These are phyloP conservation scores for Muscicapa comitata DNA, from an alignment of 2,797 vertebrate genomes.

Conservation along the genomic window DNA sequence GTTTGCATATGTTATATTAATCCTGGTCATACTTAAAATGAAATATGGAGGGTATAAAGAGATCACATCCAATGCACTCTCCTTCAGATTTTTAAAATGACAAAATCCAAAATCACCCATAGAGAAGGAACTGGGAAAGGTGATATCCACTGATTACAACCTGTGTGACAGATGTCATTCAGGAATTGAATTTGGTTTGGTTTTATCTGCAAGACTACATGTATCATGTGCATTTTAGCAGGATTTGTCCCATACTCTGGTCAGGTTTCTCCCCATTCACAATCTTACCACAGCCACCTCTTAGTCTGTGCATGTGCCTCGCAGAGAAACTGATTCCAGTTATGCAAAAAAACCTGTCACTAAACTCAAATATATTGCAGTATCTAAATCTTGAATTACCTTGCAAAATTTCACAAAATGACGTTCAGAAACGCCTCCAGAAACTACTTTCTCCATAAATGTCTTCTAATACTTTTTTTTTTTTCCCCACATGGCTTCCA, in stretches of 20 bases:
- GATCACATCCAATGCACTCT: background rate
- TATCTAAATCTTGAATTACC: background rate
- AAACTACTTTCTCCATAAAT: background rate
- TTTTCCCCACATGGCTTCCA: accelerated
- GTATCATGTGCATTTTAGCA: background rate
- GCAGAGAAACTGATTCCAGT: background rate
- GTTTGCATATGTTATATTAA: slow-evolving; percentile 54
- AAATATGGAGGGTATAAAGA: slow-evolving; percentile 8
- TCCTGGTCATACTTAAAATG: slow-evolving; percentile 17
- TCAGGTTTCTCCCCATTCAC: background rate
- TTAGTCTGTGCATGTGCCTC: background rate
- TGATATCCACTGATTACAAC: background rate
- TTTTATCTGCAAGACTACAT: background rate
- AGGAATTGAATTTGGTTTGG: background rate
- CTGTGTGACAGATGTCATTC: background rate
- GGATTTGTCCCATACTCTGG: background rate
- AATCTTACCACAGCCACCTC: background rate
- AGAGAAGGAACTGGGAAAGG: background rate
- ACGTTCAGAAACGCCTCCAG: background rate
- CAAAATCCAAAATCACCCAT: background rate
- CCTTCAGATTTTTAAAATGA: background rate
- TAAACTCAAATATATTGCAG: background rate
- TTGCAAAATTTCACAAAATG: background rate
- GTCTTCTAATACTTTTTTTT: background rate
- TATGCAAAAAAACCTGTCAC: background rate